These are phyloP conservation scores for Halcyon smyrnensis DNA, from an alignment of 2,797 vertebrate species.

Conservation along the genomic window DNA sequence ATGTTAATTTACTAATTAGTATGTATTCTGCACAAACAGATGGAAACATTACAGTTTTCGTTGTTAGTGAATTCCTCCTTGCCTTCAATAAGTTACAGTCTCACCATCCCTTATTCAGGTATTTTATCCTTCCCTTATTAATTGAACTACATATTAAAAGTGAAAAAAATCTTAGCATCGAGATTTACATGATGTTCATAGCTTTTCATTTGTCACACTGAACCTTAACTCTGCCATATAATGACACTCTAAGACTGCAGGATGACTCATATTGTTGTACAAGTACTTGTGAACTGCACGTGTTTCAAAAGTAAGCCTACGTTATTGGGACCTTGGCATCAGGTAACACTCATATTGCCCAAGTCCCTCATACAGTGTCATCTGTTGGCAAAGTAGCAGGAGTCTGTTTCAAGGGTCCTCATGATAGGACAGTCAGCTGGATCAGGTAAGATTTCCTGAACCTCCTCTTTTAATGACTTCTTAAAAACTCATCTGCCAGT, in stretches of 20 bases:
- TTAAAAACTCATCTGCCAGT: not conserved
- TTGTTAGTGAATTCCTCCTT: not conserved
- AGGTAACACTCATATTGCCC: not conserved
- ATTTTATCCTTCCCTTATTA: not conserved
- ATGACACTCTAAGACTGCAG: not conserved
- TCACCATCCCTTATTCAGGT: not conserved
- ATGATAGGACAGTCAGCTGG: not conserved
- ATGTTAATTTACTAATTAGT: not conserved
- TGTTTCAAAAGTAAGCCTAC: not conserved
- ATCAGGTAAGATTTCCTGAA: not conserved
- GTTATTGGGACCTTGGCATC: not conserved
- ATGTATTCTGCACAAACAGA: not conserved
- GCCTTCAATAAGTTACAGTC: not conserved
- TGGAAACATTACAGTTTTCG: not conserved
- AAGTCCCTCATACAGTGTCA: not conserved
- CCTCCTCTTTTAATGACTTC: not conserved
- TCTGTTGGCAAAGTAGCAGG: not conserved
- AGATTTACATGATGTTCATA: not conserved
- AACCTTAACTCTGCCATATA: not conserved
- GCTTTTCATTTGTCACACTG: not conserved
- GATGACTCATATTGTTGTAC: fast-evolving
- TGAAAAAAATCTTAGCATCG: not conserved
- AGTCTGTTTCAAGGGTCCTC: not conserved
- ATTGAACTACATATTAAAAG: not conserved
- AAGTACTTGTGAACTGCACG: fast-evolving